A percentile compares a stretch with the other conserved stretches of the same genome.
These are phyloP conservation scores for Synanthedon formicaeformis DNA, from an alignment of 2,888 invertebrate genomes.

Conservation along the genomic window DNA sequence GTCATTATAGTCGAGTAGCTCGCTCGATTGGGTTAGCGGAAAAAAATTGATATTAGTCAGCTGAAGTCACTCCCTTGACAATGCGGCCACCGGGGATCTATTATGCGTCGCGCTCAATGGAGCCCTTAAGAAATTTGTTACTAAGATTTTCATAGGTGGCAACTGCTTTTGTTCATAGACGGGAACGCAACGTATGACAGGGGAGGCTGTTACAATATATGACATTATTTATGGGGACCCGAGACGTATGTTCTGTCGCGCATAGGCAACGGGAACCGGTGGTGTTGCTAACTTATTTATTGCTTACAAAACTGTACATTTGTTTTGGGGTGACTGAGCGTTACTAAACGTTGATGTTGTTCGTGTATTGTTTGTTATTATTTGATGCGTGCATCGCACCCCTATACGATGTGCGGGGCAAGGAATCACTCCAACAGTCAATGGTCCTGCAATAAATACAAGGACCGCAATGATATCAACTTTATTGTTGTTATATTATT, in stretches of 20 bases:
- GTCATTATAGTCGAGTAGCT: constrained; percentile 50
- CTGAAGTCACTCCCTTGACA: constrained; percentile 33
- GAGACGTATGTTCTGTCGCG: constrained; percentile 8
- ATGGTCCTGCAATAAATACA: constrained; percentile 8
- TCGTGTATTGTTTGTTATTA: constrained; percentile 34
- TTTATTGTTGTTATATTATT: constrained; percentile 4
- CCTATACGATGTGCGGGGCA: constrained; percentile 19
- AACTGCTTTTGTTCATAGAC: constrained; percentile 23
- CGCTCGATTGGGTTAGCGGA: constrained; percentile 23
- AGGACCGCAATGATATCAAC: constrained; percentile 2
- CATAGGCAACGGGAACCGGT: constrained; percentile 13
- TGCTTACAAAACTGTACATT: constrained; percentile 32
- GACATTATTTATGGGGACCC: constrained; percentile 15
- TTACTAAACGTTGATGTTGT: constrained; percentile 30
- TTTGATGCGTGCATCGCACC: constrained; percentile 9
- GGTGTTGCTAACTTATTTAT: constrained; percentile 27
- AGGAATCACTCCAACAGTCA: constrained; percentile 15
- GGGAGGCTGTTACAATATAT: constrained; percentile 19
- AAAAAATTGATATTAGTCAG: constrained; percentile 44
- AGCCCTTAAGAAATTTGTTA: constrained; percentile 59
- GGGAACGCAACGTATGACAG: constrained; percentile 11
- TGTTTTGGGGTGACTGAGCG: constrained; percentile 42
- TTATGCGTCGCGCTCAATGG: constrained; percentile 37
- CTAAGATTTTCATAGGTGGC: constrained; percentile 49
- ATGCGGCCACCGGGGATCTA: constrained; percentile 48